Conservation (phyloP, 1,140 invertebrate species). For the Philaenus spumarius region DNA sequence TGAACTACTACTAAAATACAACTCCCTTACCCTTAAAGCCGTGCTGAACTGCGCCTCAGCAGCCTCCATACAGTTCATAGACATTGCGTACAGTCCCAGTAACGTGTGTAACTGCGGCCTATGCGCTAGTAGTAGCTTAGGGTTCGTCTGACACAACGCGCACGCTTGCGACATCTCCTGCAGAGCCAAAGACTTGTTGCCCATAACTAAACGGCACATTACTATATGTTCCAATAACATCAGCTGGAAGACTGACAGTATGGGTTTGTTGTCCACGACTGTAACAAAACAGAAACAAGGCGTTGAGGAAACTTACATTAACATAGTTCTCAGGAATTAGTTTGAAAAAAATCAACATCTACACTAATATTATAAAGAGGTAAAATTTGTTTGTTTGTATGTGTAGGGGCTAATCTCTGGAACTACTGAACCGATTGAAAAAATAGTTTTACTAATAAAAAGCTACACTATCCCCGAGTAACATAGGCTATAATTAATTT, state of each 20-base stretch:
- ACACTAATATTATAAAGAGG: too few relatives aligned
- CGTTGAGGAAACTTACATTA: too few relatives aligned
- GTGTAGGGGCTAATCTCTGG: too few relatives aligned
- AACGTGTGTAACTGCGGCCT: conserved; percentile 88
- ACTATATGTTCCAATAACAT: conserved; percentile 94
- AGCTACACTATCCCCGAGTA: too few relatives aligned
- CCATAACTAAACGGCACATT: conserved; percentile 93
- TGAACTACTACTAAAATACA: too few relatives aligned
- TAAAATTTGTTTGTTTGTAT: too few relatives aligned
- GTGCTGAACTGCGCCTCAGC: conserved; percentile 90
- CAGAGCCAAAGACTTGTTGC: conserved; percentile 83
- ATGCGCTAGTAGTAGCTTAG: conserved; percentile 69
- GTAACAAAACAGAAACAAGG: conserved; percentile 35
- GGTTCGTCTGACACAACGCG: conserved; percentile 64
- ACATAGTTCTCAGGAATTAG: too few relatives aligned
- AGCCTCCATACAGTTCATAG: conserved; percentile 94
- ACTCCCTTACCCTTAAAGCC: conserved; percentile 81
- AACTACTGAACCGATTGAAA: too few relatives aligned
- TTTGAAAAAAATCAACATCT: too few relatives aligned
- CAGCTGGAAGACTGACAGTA: conserved; percentile 85
- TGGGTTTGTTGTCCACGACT: conserved; percentile 78
- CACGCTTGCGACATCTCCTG: conserved; percentile 71
- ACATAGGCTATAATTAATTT: too few relatives aligned
- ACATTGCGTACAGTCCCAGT: conserved; percentile 94
- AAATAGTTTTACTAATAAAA: too few relatives aligned